Base-by-base conservation (phyloP, 2,888 invertebrate species). In the Eristalis intricaria region DNA sequence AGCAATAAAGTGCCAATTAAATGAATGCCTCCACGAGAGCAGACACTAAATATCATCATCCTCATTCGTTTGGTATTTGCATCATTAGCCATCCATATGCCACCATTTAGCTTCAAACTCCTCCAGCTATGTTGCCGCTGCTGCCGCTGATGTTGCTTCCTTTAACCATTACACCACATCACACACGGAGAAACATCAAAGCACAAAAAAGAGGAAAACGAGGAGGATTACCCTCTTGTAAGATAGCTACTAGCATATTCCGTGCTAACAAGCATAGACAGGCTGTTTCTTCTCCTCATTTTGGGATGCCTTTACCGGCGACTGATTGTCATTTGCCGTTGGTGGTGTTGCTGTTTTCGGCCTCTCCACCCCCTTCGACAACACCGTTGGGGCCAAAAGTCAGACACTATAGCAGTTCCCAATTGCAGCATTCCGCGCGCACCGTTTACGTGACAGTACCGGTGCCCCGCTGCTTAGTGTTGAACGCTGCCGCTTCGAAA, bases 11-110 rank as follows among this genome's bases (percentile, higher is more conserved):
- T 73, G 79, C 83, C 86, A 87, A 87, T 87, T 87, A 87, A 78
- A 50, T 71, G n/a, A 26, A 60, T 69, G 63, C 29, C 26, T 76
- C 50, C 26, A 74, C n/a, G 60, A 79, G 58, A 50, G 50, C 19
- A 50, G 19, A n/a, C 79, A 73, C 75, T 79, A 83, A 87, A 87
- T 87, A 87, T 83, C 86, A 87, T 87, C 85, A 61, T 81, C 77
- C 77, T 74, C 74, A 69, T 83, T 70, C 26, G 68, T 11, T 56
- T 23, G 73, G 50, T 79, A 79, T 86, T 78, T 87, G 71, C 86
- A 87, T 87, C 83, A 87, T 87, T 87, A 87, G 83, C 74, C 79
- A 83, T 74, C 82, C 82, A 75, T 82, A 82, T 74, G 82, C 83
- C 77, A 81, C 77, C 74, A 65, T 71, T 66, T 64, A 74, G 60